Evolutionary conservation across 1,140 invertebrate species (phyloP).

Genomic region (Cryptotermes secundus): DNA sequence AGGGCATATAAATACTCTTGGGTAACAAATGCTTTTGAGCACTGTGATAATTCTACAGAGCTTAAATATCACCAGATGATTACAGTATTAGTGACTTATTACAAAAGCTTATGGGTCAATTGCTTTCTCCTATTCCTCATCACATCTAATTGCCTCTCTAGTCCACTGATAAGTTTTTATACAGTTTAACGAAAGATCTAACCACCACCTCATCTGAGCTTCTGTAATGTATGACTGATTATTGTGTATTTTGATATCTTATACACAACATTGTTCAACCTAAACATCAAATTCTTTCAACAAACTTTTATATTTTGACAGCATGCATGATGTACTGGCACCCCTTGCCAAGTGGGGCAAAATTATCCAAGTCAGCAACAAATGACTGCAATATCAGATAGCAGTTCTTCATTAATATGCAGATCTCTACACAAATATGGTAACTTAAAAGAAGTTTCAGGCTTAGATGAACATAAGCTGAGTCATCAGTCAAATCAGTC

Average conservation of each 20-base stretch:
- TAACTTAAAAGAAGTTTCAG: neutral
- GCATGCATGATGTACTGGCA: neutral
- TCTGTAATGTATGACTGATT: neutral
- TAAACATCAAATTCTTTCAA: neutral
- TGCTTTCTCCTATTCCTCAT: neutral
- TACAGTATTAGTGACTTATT: neutral
- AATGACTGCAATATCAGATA: neutral
- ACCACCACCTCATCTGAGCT: neutral
- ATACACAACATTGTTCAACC: neutral
- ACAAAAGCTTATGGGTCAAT: neutral
- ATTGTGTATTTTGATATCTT: neutral
- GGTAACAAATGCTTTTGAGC: conserved; percentile 5
- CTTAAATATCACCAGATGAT: neutral
- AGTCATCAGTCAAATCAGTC: neutral
- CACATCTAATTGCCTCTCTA: neutral
- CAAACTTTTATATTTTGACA: neutral
- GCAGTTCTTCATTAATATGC: neutral
- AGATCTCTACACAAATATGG: neutral
- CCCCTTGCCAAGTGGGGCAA: neutral
- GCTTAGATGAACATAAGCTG: neutral
- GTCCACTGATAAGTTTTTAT: neutral
- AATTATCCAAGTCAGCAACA: too few relatives aligned
- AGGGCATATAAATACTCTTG: neutral
- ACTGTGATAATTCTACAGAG: neutral
- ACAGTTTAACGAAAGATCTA: neutral